Conservation (phyloP, 2,113 vertebrate genomes). For the Bucco capensis region DNA sequence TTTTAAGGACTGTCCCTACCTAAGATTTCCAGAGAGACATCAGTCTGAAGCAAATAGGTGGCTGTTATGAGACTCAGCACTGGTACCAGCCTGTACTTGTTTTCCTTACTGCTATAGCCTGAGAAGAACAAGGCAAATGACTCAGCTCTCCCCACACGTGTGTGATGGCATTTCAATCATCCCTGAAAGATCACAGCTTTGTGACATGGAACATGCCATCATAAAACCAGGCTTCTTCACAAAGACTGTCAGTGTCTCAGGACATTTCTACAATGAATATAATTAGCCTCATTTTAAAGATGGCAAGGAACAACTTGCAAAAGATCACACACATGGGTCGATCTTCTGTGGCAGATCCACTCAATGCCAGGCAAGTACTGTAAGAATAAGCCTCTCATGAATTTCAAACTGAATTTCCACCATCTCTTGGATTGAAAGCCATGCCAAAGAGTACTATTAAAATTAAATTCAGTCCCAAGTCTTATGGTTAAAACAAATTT, state of each 20-base stretch:
- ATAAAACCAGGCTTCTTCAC: neutral
- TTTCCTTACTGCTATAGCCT: neutral
- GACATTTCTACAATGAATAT: neutral
- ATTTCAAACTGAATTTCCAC: neutral
- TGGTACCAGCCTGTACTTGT: neutral
- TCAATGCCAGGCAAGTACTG: neutral
- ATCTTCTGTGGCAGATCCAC: neutral
- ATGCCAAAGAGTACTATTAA: neutral
- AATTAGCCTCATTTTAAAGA: constrained; percentile 7
- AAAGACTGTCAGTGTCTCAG: neutral
- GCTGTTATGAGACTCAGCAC: neutral
- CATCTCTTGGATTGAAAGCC: neutral
- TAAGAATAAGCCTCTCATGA: neutral
- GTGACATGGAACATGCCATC: neutral
- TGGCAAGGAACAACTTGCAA: neutral
- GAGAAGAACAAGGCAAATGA: neutral
- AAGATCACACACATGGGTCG: neutral
- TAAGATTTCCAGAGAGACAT: neutral
- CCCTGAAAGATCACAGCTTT: neutral
- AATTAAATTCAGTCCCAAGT: neutral
- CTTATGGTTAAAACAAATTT: neutral
- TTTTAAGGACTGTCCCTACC: neutral
- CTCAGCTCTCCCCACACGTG: neutral
- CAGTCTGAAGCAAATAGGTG: neutral
- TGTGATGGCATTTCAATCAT: neutral